Conservation (phyloP, 1,140 invertebrate genomes). For the Drosophila azteca region DNA sequence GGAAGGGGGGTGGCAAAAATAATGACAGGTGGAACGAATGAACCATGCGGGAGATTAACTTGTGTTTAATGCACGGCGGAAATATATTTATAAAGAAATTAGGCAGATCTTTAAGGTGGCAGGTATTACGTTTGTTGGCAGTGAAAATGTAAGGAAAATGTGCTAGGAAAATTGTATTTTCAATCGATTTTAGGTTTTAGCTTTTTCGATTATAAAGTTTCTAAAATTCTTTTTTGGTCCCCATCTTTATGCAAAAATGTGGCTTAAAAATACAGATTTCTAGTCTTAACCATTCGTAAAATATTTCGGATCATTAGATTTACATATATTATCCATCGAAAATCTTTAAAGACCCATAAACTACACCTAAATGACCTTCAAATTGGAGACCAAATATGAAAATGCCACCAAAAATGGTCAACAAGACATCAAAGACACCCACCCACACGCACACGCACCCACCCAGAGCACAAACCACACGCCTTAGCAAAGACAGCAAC, state of each 20-base stretch:
- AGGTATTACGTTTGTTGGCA: neutral
- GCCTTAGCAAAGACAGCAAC: constrained; percentile 36
- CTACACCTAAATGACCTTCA: constrained; percentile 13
- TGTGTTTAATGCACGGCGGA: constrained; percentile 42
- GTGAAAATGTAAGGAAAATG: constrained; percentile 9
- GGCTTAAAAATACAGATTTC: neutral
- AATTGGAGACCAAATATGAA: constrained; percentile 14
- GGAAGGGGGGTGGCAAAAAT: constrained; percentile 22
- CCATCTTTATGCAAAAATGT: too few relatives aligned
- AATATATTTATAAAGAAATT: constrained; percentile 47
- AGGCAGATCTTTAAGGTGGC: constrained; percentile 6
- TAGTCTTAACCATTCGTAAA: too few relatives aligned
- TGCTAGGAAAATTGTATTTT: constrained; percentile 1
- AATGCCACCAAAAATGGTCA: constrained; percentile 36
- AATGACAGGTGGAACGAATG: constrained; percentile 59
- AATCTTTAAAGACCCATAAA: constrained; percentile 21
- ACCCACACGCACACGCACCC: constrained; percentile 22
- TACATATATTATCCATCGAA: neutral
- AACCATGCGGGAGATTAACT: constrained; percentile 51
- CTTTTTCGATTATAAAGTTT: too few relatives aligned
- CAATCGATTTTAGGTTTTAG: too few relatives aligned
- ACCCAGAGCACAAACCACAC: constrained; percentile 12
- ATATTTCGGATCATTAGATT: too few relatives aligned
- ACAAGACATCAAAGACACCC: constrained; percentile 47
- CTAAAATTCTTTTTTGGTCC: too few relatives aligned